Conservation (phyloP, 2,888 invertebrate species). For the Drosophila kambysellisi region DNA sequence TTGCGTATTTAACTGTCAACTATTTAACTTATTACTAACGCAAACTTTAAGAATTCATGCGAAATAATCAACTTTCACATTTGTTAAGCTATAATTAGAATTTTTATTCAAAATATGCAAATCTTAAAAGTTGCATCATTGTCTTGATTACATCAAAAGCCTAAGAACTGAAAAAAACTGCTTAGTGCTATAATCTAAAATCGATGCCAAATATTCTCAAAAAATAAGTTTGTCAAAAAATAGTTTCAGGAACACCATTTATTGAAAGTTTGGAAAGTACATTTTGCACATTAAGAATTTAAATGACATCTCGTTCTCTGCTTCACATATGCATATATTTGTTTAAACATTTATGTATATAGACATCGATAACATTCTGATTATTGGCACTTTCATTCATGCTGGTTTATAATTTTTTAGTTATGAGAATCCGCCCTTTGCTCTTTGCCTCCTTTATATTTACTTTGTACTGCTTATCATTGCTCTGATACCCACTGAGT, state of each 20-base stretch:
- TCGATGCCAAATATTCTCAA: neutral
- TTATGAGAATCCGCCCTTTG: neutral
- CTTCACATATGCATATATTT: neutral
- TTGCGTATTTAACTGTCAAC: neutral
- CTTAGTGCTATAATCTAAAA: neutral
- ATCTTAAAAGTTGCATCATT: no score
- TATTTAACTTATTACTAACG: no score
- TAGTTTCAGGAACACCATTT: slow-evolving; percentile 9
- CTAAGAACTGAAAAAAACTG: no score
- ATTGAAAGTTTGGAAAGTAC: slow-evolving; percentile 9
- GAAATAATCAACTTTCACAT: no score
- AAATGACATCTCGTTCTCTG: slow-evolving; percentile 10
- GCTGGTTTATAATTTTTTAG: neutral
- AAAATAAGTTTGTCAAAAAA: neutral
- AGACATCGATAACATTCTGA: slow-evolving; percentile 7
- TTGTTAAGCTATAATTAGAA: no score
- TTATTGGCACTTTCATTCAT: neutral
- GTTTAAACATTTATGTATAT: slow-evolving; percentile 7
- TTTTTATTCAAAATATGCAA: no score
- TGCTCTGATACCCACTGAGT: slow-evolving; percentile 6
- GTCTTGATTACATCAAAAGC: no score
- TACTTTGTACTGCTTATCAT: slow-evolving; percentile 24
- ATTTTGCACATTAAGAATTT: slow-evolving; percentile 16
- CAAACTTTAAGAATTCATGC: no score
- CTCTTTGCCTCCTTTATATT: neutral